These are phyloP conservation scores for Mesaphorura yosii DNA, from an alignment of 1,140 invertebrate species.

Conservation along the genomic window DNA sequence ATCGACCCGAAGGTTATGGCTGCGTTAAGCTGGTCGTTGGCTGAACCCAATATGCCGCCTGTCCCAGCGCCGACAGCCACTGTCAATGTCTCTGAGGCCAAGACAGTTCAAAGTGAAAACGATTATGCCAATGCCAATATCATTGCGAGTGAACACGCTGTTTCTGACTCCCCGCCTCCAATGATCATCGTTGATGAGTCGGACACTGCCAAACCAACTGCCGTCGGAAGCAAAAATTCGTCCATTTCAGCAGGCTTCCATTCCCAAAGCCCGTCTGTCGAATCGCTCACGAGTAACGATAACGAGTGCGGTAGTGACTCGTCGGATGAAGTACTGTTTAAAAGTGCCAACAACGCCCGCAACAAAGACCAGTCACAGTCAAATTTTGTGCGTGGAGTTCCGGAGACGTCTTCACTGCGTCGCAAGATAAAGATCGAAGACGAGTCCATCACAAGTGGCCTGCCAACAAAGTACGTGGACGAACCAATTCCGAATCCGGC, in stretches of 20 bases:
- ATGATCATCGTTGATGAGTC: too few species aligned
- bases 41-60: slow-evolving; percentile 20
- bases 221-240: slow-evolving; percentile 1
- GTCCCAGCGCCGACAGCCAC: too few species aligned
- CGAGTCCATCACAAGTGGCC: neutral
- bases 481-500: slow-evolving; percentile 4
- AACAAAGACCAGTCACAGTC: neutral
- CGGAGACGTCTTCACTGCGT: slow-evolving; percentile 14
- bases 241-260: slow-evolving; percentile 16
- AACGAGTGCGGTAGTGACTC: neutral
- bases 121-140: neutral
- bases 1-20: slow-evolving; percentile 35
- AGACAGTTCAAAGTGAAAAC: neutral
- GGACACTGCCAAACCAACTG: neutral
- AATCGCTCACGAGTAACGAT: slow-evolving; percentile 8
- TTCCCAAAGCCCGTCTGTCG: slow-evolving; percentile 5
- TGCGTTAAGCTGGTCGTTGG: slow-evolving; percentile 31
- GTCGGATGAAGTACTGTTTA: neutral
- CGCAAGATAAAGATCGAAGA: slow-evolving; percentile 17
- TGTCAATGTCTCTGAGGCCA: too few species aligned
- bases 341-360: neutral
- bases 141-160: neutral
- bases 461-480: slow-evolving; percentile 8
- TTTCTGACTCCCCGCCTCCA: neutral
- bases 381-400: slow-evolving; percentile 3